These are phyloP conservation scores for Artibeus jamaicensis DNA, from an alignment of 2,797 vertebrate species.

Conservation along the genomic window DNA sequence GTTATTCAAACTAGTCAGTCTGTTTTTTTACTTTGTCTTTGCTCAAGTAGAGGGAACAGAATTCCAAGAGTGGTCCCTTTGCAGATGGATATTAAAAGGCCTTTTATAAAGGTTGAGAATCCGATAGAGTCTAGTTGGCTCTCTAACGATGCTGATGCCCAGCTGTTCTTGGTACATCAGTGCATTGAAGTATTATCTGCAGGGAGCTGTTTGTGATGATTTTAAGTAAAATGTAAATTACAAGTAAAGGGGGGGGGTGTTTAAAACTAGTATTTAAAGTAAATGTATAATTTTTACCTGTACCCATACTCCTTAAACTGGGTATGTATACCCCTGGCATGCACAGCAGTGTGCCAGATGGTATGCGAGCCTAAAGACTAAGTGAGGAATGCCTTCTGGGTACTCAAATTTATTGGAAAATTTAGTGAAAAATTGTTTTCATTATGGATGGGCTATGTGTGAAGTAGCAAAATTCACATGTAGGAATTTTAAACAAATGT, in stretches of 20 bases:
- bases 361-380: neutral
- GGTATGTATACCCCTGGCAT: neutral
- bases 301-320: neutral
- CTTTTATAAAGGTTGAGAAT: neutral
- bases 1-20: neutral
- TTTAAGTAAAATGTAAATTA: neutral
- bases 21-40: constrained; percentile 11
- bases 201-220: neutral
- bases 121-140: neutral
- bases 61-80: neutral
- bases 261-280: neutral
- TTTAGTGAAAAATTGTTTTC: constrained; percentile 10
- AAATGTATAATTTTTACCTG: neutral
- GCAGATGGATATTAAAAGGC: neutral
- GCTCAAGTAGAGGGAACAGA: neutral
- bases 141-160: neutral
- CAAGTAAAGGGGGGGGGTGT: neutral
- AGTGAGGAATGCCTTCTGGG: neutral
- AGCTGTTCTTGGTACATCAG: neutral
- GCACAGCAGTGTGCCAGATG: neutral
- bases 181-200: neutral
- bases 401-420: neutral
- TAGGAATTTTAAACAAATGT: neutral
- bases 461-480: neutral
- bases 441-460: neutral